These are phyloP conservation scores for Anser brachyrhynchus DNA, from an alignment of 2,113 vertebrate species.

Conservation along the genomic window DNA sequence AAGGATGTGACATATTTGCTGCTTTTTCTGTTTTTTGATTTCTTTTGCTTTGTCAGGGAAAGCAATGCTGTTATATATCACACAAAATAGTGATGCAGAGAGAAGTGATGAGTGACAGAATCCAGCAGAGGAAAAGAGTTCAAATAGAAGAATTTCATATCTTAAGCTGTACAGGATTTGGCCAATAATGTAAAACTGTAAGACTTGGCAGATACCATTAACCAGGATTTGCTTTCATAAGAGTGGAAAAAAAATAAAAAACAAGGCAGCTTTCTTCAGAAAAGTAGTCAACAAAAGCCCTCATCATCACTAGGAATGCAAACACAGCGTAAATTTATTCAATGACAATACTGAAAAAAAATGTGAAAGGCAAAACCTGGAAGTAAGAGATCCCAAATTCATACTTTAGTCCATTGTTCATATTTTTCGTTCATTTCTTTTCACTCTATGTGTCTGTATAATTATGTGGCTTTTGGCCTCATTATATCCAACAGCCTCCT, in stretches of 20 bases:
- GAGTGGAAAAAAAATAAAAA: not conserved
- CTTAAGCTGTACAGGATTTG: conserved; percentile 15
- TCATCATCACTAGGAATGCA: not conserved
- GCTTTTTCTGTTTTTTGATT: conserved; percentile 64
- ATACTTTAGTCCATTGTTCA: not conserved
- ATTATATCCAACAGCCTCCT: not conserved
- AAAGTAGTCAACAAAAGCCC: not conserved
- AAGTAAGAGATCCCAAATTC: not conserved
- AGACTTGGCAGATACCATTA: not conserved
- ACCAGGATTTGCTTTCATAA: not conserved
- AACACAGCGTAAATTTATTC: not conserved
- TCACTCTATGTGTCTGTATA: not conserved
- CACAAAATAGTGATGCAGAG: not conserved
- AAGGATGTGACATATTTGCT: conserved; percentile 70
- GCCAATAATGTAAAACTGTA: not conserved
- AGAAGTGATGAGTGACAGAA: conserved; percentile 39
- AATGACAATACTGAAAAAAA: not conserved
- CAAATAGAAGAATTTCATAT: conserved; percentile 5
- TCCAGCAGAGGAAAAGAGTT: conserved; percentile 10
- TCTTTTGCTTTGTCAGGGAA: conserved; percentile 44
- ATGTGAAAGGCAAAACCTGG: not conserved
- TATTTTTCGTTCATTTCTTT: not conserved
- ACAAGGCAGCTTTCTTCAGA: not conserved
- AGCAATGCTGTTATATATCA: conserved; percentile 4
- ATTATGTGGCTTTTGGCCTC: not conserved